Evolutionary conservation across 2,113 vertebrate species (phyloP).

Genomic region (Tachuris rubrigastra): DNA sequence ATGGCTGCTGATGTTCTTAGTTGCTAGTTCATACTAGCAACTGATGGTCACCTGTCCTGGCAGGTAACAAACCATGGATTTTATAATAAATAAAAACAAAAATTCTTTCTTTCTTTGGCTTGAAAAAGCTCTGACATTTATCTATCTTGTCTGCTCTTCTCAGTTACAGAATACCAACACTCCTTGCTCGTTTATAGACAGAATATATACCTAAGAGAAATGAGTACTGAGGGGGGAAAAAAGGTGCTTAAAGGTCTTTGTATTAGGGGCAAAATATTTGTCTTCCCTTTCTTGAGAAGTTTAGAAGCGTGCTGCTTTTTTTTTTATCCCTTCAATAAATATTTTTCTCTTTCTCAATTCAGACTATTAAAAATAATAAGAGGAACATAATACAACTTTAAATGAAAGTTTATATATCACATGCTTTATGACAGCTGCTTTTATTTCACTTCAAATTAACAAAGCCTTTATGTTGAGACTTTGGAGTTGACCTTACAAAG

Average conservation of each 20-base stretch:
- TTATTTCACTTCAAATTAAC: conserved; percentile 76
- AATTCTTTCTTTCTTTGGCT: background rate
- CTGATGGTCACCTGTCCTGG: too few relatives aligned
- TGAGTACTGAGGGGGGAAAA: accelerated
- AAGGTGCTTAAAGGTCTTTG: background rate
- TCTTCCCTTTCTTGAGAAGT: background rate
- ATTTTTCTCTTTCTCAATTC: conserved; percentile 41
- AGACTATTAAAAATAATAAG: conserved; percentile 72
- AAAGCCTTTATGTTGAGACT: conserved; percentile 58
- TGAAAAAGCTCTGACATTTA: background rate
- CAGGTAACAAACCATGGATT: background rate
- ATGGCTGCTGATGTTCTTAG: too few relatives aligned
- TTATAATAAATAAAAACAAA: background rate
- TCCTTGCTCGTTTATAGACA: background rate
- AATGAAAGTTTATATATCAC: conserved; percentile 65
- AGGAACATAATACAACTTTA: conserved; percentile 64
- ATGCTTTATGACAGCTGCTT: conserved; percentile 74
- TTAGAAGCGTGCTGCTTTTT: conserved; percentile 34
- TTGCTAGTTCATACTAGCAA: background rate
- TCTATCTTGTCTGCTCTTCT: background rate
- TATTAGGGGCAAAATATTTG: background rate
- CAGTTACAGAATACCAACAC: background rate
- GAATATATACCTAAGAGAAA: background rate
- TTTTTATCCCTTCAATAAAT: conserved; percentile 65
- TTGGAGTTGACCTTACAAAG: conserved; percentile 67